phyloP scores from a whole-genome alignment of 2,797 vertebrate genomes.

The Phyllotis vaccarum region DNA sequence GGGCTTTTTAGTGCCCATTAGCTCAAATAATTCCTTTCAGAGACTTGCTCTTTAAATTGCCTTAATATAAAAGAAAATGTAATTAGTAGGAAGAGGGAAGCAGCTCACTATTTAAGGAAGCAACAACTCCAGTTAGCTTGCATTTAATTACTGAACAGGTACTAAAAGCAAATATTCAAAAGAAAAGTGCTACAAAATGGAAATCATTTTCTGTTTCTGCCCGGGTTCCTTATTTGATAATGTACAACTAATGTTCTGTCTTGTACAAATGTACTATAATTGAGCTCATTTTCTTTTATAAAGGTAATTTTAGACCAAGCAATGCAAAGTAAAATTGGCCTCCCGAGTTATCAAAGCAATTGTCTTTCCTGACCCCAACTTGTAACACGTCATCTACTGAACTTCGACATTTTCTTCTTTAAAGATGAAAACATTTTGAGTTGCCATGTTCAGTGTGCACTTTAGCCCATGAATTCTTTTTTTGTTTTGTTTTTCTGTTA shows the following conservation, averaged over 20 bases:
- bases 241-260: not conserved
- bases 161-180: slow-evolving; percentile 23
- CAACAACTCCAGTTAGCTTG: not conserved
- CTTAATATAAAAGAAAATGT: slow-evolving; percentile 58
- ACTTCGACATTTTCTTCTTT: slow-evolving; percentile 22
- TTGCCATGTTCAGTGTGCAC: not conserved
- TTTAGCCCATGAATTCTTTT: not conserved
- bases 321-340: slow-evolving; percentile 61
- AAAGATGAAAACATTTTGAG: slow-evolving; percentile 9
- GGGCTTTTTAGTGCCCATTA: slow-evolving; percentile 67
- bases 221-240: slow-evolving; percentile 24
- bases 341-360: slow-evolving; percentile 35
- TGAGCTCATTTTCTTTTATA: slow-evolving; percentile 34
- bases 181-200: slow-evolving; percentile 47
- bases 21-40: slow-evolving; percentile 52
- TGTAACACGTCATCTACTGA: not conserved
- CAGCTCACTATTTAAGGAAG: slow-evolving; percentile 46
- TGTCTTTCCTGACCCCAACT: not conserved
- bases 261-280: slow-evolving; percentile 26
- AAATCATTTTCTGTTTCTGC: slow-evolving; percentile 54
- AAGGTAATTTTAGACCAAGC: slow-evolving; percentile 55
- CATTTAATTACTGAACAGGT: not conserved
- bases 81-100: slow-evolving; percentile 3
- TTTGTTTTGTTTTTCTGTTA: not conserved
- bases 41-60: slow-evolving; percentile 50